phyloP scores from a whole-genome alignment of 2,113 vertebrate species.

The Osmerus eperlanus region DNA sequence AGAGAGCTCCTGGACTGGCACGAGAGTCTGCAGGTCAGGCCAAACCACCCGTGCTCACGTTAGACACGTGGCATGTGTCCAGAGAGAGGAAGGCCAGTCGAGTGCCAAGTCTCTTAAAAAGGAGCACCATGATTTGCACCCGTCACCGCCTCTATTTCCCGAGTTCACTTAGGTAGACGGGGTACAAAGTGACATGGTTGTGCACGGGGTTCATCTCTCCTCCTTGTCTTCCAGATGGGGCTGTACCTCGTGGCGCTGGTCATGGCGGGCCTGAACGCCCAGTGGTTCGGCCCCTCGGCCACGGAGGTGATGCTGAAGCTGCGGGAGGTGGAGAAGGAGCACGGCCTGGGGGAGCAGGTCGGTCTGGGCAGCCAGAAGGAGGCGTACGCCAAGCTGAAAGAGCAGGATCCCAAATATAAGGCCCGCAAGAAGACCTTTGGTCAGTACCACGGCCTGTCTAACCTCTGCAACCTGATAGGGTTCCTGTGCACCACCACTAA shows the following conservation, averaged over 20 bases:
- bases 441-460: slow-evolving; percentile 80
- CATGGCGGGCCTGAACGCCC: slow-evolving; percentile 69
- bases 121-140: no score
- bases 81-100: no score
- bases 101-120: no score
- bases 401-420: slow-evolving; percentile 82
- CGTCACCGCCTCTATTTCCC: no score
- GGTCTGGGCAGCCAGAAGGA: slow-evolving; percentile 66
- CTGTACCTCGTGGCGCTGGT: slow-evolving; percentile 73
- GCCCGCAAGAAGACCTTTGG: slow-evolving; percentile 67
- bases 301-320: slow-evolving; percentile 74
- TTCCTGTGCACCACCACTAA: slow-evolving; percentile 78
- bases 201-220: background rate
- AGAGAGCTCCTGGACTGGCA: slow-evolving; percentile 74
- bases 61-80: no score
- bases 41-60: background rate
- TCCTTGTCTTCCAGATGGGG: slow-evolving; percentile 64
- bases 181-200: background rate
- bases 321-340: slow-evolving; percentile 78
- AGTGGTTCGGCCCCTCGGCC: slow-evolving; percentile 75
- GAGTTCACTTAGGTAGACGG: no score
- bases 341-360: slow-evolving; percentile 75
- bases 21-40: slow-evolving; percentile 75
- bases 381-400: slow-evolving; percentile 75
- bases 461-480: slow-evolving; percentile 77